These are phyloP conservation scores for Bugula neritina DNA, from an alignment of 2,888 invertebrate genomes.

Conservation along the genomic window DNA sequence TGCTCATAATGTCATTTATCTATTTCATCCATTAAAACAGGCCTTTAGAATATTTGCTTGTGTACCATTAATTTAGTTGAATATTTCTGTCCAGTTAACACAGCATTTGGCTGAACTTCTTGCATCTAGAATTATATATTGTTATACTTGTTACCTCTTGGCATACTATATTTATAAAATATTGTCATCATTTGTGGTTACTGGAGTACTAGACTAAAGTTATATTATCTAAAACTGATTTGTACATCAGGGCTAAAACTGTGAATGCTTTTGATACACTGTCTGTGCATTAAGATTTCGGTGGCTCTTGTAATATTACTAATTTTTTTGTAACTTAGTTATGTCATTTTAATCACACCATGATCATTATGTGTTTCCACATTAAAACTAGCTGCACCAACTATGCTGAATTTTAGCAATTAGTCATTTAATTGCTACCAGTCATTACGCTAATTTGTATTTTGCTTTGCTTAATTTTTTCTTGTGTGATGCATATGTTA, in stretches of 20 bases:
- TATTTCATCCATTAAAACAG: too few relatives aligned
- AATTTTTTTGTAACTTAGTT: background rate
- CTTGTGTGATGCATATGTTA: constrained; percentile 21
- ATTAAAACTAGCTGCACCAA: constrained; percentile 8
- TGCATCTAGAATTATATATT: background rate
- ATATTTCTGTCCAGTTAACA: background rate
- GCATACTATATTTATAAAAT: background rate
- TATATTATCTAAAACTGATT: background rate
- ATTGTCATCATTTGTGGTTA: background rate
- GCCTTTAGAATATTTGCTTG: background rate
- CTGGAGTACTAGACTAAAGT: background rate
- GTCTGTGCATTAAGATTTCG: background rate
- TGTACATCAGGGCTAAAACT: background rate
- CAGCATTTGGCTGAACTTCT: background rate
- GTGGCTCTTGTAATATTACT: background rate
- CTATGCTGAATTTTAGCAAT: constrained; percentile 6
- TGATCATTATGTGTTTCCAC: constrained; percentile 26
- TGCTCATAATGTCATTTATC: too few relatives aligned
- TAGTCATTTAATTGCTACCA: constrained; percentile 16
- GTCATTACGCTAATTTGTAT: constrained; percentile 24
- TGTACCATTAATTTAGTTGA: background rate
- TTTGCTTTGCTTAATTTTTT: constrained; percentile 26
- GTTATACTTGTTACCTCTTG: background rate
- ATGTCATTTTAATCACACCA: constrained; percentile 20
- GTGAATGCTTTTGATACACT: background rate